A percentile compares a stretch with the other conserved stretches of the same genome.
Conservation (phyloP, 2,888 invertebrate genomes). For the Hemistola chrysoprasaria region DNA sequence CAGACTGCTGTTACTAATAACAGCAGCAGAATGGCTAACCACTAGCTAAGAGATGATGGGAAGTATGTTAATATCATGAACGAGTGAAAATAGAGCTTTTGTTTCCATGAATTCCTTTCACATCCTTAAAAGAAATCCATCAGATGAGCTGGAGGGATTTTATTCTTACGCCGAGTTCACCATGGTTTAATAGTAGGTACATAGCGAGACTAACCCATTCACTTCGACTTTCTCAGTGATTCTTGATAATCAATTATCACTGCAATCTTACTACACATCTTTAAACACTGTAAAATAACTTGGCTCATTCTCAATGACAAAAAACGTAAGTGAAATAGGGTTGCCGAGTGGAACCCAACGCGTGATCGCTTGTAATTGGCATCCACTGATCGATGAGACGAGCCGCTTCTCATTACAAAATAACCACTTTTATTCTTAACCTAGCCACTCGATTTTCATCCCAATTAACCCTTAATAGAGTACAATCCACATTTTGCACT, state of each 20-base stretch:
- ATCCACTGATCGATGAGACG: constrained; percentile 48
- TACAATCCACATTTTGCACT: neutral
- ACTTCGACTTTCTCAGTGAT: too few species aligned
- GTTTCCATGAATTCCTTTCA: too few species aligned
- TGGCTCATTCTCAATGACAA: constrained; percentile 25
- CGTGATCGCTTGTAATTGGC: constrained; percentile 75
- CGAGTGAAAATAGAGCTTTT: too few species aligned
- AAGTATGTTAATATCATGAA: too few species aligned
- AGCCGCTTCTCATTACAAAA: constrained; percentile 51
- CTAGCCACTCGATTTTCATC: constrained; percentile 6
- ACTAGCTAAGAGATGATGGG: too few species aligned
- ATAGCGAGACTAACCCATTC: too few species aligned
- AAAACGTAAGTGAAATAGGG: constrained; percentile 49
- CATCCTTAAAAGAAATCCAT: constrained; percentile 2
- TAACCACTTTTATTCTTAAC: constrained; percentile 35
- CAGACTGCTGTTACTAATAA: too few species aligned
- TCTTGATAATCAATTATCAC: too few species aligned
- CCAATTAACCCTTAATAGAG: constrained; percentile 23
- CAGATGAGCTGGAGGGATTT: too few species aligned
- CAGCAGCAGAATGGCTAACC: too few species aligned
- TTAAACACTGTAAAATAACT: constrained; percentile 26
- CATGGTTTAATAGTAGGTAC: too few species aligned
- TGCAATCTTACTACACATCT: neutral
- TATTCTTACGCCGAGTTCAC: too few species aligned
- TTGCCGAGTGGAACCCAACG: constrained; percentile 56